Evolutionary conservation across 2,113 vertebrate species (phyloP).

Genomic region (Coptodon bakossiorum): DNA sequence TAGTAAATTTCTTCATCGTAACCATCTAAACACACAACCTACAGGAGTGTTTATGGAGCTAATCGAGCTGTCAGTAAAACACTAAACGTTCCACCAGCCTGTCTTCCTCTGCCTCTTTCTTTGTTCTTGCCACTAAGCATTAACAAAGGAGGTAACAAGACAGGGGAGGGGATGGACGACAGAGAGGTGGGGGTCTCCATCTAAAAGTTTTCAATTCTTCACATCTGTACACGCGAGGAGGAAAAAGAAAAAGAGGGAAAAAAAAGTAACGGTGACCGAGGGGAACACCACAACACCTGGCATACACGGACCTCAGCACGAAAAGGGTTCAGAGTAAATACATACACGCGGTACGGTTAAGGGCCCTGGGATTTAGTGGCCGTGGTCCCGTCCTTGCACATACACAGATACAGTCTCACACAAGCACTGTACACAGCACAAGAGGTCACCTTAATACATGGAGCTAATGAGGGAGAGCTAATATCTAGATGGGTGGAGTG

Average conservation of each 20-base stretch:
- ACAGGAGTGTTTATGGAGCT: slow-evolving; percentile 61
- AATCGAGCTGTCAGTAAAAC: slow-evolving; percentile 29
- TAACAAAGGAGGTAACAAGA: slow-evolving; percentile 6
- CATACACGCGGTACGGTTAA: slow-evolving; percentile 72
- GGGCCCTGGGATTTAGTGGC: slow-evolving; percentile 29
- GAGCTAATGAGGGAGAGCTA: slow-evolving; percentile 84
- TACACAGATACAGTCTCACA: slow-evolving; percentile 93
- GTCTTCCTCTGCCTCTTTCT: slow-evolving; percentile 15
- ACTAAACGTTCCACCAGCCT: slow-evolving; percentile 13
- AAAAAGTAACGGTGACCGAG: slow-evolving; percentile 81
- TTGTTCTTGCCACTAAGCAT: background rate
- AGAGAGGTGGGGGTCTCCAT: slow-evolving; percentile 68
- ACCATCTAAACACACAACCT: slow-evolving; percentile 64
- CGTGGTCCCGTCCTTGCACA: slow-evolving; percentile 74
- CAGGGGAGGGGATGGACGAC: slow-evolving; percentile 69
- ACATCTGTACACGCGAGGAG: slow-evolving; percentile 91
- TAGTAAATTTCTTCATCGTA: slow-evolving; percentile 43
- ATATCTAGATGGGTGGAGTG: slow-evolving; percentile 79
- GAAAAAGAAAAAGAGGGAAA: background rate
- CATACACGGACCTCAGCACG: slow-evolving; percentile 89
- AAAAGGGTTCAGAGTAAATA: slow-evolving; percentile 82
- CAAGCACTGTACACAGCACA: slow-evolving; percentile 98
- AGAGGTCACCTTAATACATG: slow-evolving; percentile 88
- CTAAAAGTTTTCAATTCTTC: slow-evolving; percentile 76
- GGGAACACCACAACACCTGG: slow-evolving; percentile 96